phyloP scores from a whole-genome alignment of 1,140 invertebrate species.

The Drosophila littoralis region DNA sequence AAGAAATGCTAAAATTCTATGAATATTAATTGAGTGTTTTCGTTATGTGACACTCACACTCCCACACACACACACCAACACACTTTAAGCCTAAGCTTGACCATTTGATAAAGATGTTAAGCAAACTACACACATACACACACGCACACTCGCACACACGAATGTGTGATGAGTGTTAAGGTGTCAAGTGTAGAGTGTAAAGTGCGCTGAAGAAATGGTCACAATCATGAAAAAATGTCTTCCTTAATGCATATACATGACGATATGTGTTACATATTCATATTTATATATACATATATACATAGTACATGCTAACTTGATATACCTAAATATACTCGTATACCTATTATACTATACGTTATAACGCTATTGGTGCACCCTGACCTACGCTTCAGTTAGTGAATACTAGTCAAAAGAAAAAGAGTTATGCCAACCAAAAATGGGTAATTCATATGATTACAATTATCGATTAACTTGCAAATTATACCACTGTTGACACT shows the following conservation, averaged over 20 bases:
- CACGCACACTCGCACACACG: slow-evolving; percentile 9
- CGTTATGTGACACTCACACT: slow-evolving; percentile 12
- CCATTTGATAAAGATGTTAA: slow-evolving; percentile 51
- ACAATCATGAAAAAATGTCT: slow-evolving; percentile 85
- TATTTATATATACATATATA: slow-evolving; percentile 38
- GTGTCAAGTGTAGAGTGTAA: slow-evolving; percentile 42
- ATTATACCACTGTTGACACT: slow-evolving; percentile 74
- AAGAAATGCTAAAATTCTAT: slow-evolving; percentile 36
- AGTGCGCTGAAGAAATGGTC: slow-evolving; percentile 74
- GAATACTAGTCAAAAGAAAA: slow-evolving; percentile 33
- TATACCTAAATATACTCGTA: slow-evolving; percentile 34
- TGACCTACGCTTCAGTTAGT: slow-evolving; percentile 73
- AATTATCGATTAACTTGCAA: slow-evolving; percentile 61
- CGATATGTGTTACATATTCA: slow-evolving; percentile 76
- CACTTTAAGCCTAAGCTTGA: slow-evolving; percentile 71
- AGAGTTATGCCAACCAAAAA: slow-evolving; percentile 34
- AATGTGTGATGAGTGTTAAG: slow-evolving; percentile 8
- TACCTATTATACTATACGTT: slow-evolving; percentile 48
- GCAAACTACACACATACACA: slow-evolving; percentile 10
- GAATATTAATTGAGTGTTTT: slow-evolving; percentile 62
- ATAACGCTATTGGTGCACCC: slow-evolving; percentile 60
- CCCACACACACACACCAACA: slow-evolving; percentile 26
- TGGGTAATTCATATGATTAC: slow-evolving; percentile 42
- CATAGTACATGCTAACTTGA: slow-evolving; percentile 17
- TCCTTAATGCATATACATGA: slow-evolving; percentile 81